Evolutionary conservation across 1,140 invertebrate genomes (phyloP).

Genomic region (Andricus grossulariae): DNA sequence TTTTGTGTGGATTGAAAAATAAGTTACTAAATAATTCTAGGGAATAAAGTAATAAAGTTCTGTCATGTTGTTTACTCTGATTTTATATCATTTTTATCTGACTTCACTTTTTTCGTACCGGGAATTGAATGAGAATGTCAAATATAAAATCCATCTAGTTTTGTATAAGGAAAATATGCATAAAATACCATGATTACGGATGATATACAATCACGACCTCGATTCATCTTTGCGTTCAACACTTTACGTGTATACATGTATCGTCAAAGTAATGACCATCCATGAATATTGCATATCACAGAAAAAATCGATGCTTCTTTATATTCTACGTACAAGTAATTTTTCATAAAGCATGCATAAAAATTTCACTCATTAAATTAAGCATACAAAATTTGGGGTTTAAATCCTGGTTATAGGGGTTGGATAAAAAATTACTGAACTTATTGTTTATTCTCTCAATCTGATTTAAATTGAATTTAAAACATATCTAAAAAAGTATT

Average conservation of each 20-base stretch:
- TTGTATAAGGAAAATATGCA: neutral
- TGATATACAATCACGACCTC: slow-evolving; percentile 21
- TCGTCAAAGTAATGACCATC: slow-evolving; percentile 8
- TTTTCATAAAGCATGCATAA: neutral
- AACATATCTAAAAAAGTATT: too few species aligned
- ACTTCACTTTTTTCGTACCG: neutral
- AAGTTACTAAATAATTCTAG: too few species aligned
- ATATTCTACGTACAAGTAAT: neutral
- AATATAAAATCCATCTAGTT: neutral
- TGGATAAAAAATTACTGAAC: too few species aligned
- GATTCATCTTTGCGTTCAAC: neutral
- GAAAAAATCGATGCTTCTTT: slow-evolving; percentile 2
- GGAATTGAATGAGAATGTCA: neutral
- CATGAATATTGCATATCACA: slow-evolving; percentile 19
- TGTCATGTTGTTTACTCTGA: neutral
- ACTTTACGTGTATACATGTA: neutral
- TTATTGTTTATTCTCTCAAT: too few species aligned
- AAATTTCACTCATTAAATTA: neutral
- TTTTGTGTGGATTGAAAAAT: too few species aligned
- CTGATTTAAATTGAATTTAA: too few species aligned
- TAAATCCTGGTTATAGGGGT: too few species aligned
- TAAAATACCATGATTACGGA: slow-evolving; percentile 4
- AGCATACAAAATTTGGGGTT: neutral
- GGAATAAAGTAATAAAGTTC: too few species aligned
- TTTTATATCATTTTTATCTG: neutral